Base-by-base conservation (phyloP, 2,113 vertebrate genomes). In the Mastomys coucha region DNA sequence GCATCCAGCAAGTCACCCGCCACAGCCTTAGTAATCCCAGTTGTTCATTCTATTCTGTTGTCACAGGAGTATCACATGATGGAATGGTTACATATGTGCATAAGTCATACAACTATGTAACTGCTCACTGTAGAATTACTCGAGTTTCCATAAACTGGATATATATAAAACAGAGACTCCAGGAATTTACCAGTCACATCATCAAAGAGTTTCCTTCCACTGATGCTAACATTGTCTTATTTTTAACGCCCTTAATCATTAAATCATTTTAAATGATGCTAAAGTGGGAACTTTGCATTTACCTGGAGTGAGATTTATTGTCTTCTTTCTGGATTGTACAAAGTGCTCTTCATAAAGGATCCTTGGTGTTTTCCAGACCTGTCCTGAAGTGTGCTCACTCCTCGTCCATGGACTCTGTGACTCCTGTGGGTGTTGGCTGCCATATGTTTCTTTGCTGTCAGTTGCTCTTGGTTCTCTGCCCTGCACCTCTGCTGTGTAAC, bases 221-320 rank as follows among this genome's bases (percentile, higher is more conserved):
- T 91, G 16, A 78, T 89, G 65, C 16, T 72, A 73, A 31, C 36
- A 60, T 39, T 80, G 12, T 51, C 65, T 81, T 85, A 91, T 82
- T 86, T 96, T 85, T 58, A 94, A 92, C 75, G 0, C 28, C 6
- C 91, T 73, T 73, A 89, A 84, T 17, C n/a, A 89, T 26, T 78
- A 85, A 90, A 10, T 65, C 5, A 77, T 82, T 75, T 89, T 72
- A 88, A 49, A 60, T 93, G 42, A 19, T 33, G 73, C 16, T 70
- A 73, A n/a, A 96, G 82, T 58, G 7, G 3, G 17, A 75, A 22
- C 10, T 53, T 90, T 53, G 56, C 82, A 96, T 45, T 20, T 70
- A 28, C 26, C 12, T 56, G 4, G 49, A 80, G 33, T 31, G 72
- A 87, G 94, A n/a, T 31, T 88, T 97, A 77, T 8, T 78, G 69